A percentile compares a stretch with the other conserved stretches of the same genome.
These are phyloP conservation scores for Drosophila parthenogenetica DNA, from an alignment of 2,888 invertebrate species.

Conservation along the genomic window DNA sequence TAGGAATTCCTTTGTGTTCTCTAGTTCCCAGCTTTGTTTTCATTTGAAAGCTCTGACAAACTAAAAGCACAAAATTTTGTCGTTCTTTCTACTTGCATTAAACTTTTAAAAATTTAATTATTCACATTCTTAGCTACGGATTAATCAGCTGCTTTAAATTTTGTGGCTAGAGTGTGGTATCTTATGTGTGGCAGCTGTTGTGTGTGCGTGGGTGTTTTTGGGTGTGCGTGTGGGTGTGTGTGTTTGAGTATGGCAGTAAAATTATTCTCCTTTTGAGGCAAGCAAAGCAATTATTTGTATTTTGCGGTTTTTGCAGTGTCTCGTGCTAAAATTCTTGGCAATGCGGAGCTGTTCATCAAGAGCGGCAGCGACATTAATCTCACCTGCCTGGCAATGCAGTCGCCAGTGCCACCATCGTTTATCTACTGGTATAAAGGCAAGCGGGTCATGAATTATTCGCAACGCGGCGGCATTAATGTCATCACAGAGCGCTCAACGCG, in stretches of 20 bases:
- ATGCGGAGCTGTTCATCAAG: constrained; percentile 94
- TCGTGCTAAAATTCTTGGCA: constrained; percentile 95
- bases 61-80: too few relatives aligned
- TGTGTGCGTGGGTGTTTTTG: too few relatives aligned
- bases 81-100: too few relatives aligned
- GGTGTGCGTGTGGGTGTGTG: background rate
- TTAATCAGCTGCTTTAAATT: too few relatives aligned
- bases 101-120: too few relatives aligned
- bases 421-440: constrained; percentile 95
- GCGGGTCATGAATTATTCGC: constrained; percentile 94
- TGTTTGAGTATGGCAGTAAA: constrained; percentile 1
- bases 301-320: constrained; percentile 88
- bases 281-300: constrained; percentile 63
- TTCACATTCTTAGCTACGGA: too few relatives aligned
- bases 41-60: too few relatives aligned
- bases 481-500: constrained; percentile 95
- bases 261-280: constrained; percentile 34
- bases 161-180: too few relatives aligned
- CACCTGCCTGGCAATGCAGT: constrained; percentile 94
- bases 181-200: too few relatives aligned
- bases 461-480: constrained; percentile 94
- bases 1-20: too few relatives aligned
- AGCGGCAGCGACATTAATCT: constrained; percentile 97
- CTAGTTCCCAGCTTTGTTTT: too few relatives aligned
- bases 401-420: constrained; percentile 89